phyloP scores from a whole-genome alignment of 2,888 invertebrate species.

The Bursaphelenchus okinawaensis region DNA sequence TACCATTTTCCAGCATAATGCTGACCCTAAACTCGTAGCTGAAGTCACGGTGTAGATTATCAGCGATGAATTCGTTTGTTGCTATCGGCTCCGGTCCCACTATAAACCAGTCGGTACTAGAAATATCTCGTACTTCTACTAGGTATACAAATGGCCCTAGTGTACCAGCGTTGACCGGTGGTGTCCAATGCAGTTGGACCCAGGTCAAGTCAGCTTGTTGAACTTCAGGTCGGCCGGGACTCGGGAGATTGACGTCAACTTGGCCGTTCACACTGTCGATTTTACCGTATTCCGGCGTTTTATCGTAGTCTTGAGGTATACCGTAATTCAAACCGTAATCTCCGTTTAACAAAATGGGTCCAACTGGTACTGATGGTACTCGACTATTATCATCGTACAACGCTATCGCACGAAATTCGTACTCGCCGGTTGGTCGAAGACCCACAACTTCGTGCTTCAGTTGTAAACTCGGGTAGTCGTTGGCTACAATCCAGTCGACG shows the following conservation, averaged over 20 bases:
- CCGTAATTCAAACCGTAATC: too few species aligned
- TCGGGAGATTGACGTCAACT: neutral
- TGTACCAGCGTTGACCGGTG: conserved; percentile 22
- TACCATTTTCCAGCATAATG: conserved; percentile 34
- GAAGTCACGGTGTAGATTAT: conserved; percentile 49
- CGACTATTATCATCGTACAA: conserved; percentile 46
- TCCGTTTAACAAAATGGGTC: conserved; percentile 32
- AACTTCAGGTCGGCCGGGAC: conserved; percentile 27
- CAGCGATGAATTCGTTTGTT: conserved; percentile 40
- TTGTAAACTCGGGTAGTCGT: conserved; percentile 38
- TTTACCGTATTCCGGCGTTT: conserved; percentile 10
- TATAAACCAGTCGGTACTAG: conserved; percentile 43
- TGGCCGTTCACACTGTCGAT: neutral
- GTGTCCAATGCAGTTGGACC: conserved; percentile 53
- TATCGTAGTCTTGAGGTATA: conserved; percentile 41
- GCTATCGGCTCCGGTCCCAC: conserved; percentile 45
- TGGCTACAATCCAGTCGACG: conserved; percentile 47
- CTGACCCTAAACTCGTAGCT: conserved; percentile 57
- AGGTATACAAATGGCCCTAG: conserved; percentile 35
- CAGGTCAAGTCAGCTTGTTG: conserved; percentile 51
- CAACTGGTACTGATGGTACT: conserved; percentile 33
- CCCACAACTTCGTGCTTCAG: too few species aligned
- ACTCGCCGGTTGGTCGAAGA: conserved; percentile 56
- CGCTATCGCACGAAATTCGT: conserved; percentile 55
- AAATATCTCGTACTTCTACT: conserved; percentile 54